Evolutionary conservation across 2,113 vertebrate genomes (phyloP).

Genomic region (Rhegmatorhina hoffmannsi): DNA sequence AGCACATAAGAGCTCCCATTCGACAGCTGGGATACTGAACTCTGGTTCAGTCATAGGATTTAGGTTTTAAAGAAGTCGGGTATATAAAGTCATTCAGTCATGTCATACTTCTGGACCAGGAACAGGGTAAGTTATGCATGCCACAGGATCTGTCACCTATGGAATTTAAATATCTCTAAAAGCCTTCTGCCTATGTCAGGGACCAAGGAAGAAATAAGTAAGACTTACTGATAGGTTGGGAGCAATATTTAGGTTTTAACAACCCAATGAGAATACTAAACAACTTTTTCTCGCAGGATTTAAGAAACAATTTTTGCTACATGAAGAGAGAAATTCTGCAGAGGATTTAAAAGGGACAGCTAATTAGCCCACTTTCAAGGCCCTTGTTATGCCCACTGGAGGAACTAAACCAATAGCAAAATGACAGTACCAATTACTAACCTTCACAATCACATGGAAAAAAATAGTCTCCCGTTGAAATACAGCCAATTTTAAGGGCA

Average conservation of each 20-base stretch:
- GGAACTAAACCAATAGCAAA: not conserved
- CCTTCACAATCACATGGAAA: not conserved
- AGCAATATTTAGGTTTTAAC: not conserved
- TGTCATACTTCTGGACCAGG: not conserved
- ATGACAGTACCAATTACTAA: not conserved
- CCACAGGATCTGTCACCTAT: not conserved
- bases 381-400: not conserved
- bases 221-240: not conserved
- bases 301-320: not conserved
- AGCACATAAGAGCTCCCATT: not conserved
- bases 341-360: not conserved
- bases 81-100: not conserved
- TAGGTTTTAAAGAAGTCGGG: not conserved
- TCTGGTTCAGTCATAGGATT: not conserved
- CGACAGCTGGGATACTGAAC: not conserved
- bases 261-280: not conserved
- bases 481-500: not conserved
- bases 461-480: not conserved
- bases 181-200: not conserved
- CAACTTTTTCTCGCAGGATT: not conserved
- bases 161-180: not conserved
- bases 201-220: not conserved
- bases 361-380: slow-evolving; percentile 18
- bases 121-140: not conserved
- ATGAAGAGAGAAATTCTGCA: not conserved